Percentiles rank a stretch among this genome's conserved stretches.
Evolutionary conservation across 2,113 vertebrate genomes (phyloP).

Genomic region (Laticauda colubrina): DNA sequence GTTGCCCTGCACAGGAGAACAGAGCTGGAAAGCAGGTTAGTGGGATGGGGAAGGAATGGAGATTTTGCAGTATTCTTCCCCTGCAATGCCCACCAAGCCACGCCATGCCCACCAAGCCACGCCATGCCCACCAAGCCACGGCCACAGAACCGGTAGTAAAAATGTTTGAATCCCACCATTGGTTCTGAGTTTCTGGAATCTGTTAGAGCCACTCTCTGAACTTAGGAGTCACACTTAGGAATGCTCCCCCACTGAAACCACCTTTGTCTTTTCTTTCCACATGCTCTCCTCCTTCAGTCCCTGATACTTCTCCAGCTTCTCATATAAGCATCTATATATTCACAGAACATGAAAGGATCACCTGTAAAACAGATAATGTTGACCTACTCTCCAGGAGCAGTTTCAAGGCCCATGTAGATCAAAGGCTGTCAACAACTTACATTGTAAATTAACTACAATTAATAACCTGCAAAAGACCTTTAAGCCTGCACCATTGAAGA

Average conservation of each 20-base stretch:
- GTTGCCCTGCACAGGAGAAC: too few relatives aligned
- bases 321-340: background rate
- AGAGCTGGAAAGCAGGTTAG: too few relatives aligned
- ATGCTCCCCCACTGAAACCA: background rate
- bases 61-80: too few relatives aligned
- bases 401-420: conserved; percentile 6
- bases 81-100: too few relatives aligned
- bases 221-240: background rate
- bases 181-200: background rate
- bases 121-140: too few relatives aligned
- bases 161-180: too few relatives aligned
- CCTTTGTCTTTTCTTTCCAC: background rate
- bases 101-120: too few relatives aligned
- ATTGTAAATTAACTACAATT: conserved; percentile 20
- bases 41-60: too few relatives aligned
- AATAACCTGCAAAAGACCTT: conserved; percentile 20
- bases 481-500: background rate
- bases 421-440: conserved; percentile 16
- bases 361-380: conserved; percentile 18
- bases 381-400: background rate
- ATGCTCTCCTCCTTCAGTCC: background rate
- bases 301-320: background rate
- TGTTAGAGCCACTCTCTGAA: background rate
- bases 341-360: background rate
- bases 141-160: too few relatives aligned